Conservation (phyloP, 2,113 vertebrate species). For the Nestor notabilis region DNA sequence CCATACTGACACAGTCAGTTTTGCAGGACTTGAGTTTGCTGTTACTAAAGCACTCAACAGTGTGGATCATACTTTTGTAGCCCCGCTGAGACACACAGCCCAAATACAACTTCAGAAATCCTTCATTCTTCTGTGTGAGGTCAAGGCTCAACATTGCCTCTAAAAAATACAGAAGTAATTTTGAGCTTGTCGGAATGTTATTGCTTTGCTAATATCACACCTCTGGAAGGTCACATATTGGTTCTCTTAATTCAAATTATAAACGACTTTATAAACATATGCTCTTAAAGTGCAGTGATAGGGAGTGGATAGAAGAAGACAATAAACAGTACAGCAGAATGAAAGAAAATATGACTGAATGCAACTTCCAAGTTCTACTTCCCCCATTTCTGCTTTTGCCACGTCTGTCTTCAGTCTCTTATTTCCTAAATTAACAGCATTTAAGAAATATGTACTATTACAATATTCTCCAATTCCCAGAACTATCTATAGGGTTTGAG, state of each 20-base stretch:
- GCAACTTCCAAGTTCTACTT: neutral
- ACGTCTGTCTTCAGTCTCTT: neutral
- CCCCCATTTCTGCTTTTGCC: neutral
- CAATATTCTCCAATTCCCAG: neutral
- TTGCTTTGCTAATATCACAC: neutral
- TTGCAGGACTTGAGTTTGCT: neutral
- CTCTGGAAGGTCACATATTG: neutral
- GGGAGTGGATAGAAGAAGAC: neutral
- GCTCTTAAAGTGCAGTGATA: neutral
- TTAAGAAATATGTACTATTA: neutral
- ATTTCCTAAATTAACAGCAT: neutral
- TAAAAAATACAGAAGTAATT: neutral
- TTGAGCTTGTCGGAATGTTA: neutral
- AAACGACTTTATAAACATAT: neutral
- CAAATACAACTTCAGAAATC: neutral
- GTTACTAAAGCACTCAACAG: neutral
- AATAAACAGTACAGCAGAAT: neutral
- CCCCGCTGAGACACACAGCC: neutral
- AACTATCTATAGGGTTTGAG: neutral
- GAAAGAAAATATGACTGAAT: neutral
- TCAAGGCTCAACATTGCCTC: neutral
- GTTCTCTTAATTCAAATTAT: neutral
- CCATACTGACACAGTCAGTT: neutral
- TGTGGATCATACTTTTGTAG: neutral
- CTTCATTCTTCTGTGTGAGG: neutral